Base-by-base conservation (phyloP, 2,113 vertebrate species). In the Gasterosteus nipponicus region DNA sequence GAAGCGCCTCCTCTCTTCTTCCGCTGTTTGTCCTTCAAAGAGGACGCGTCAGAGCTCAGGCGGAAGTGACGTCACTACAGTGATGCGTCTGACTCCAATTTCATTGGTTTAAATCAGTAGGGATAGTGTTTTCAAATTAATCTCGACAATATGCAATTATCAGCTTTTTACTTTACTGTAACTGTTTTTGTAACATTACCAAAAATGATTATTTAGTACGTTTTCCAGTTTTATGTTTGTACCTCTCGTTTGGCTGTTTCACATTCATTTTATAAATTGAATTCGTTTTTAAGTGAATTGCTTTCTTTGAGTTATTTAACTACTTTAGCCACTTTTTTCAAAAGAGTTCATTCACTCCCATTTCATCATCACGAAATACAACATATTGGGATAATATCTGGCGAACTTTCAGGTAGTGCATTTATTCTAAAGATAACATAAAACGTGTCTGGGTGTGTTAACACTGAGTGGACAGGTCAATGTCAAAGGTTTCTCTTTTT, bases 1-100 rank as follows among this genome's bases (percentile, higher is more conserved):
- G 82, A 72, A 79, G 82, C 54, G 5, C 42, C n/a, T 75, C 75
- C 81, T 81, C 68, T 89, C 78, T 73, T 73, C 14, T 61, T 83
- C 39, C 44, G 10, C 66, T 44, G 39, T 18, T 18, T 10, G 42
- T 1, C n/a, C 39, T 19, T 44, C 22, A 75, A 46, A 78, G 74
- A 57, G 86, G 88, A 89, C 85, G 64, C 54, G 14, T 10, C 3
- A 5, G 12, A 5, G 3, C 5, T 10, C 15, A 2, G 1, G 1
- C 5, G 87, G 80, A 82, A 73, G 69, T 81, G 26, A 84, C 76
- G 80, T 75, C 8, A 10, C 0, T 0, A 5, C 0, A 49, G 26
- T 49, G 1, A 64, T 16, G 16, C 18, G 18, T 5, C n/a, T 39
- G 39, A 7, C 19, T 54, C n/a, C 51, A 26, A 7, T 5, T 66